Evolutionary conservation across 2,888 invertebrate species (phyloP).

Genomic region (Adelognathus sp.): DNA sequence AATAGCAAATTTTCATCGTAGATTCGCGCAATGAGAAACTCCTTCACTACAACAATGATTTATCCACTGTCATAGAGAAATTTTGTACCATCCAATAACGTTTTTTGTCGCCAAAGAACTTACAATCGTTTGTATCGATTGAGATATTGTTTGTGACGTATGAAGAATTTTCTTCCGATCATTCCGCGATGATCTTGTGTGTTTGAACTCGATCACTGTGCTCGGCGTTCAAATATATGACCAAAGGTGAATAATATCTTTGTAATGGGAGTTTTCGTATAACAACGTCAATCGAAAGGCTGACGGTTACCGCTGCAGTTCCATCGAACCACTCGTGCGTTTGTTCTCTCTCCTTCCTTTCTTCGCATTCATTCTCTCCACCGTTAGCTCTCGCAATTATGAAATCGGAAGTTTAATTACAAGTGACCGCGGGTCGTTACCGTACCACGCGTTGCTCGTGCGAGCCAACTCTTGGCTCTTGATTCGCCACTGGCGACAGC

Average conservation of each 20-base stretch:
- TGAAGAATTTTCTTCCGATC: too few species aligned
- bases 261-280: background rate
- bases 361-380: slow-evolving; percentile 3
- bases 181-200: too few species aligned
- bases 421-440: slow-evolving; percentile 58
- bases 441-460: slow-evolving; percentile 16
- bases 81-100: too few species aligned
- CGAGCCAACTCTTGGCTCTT: slow-evolving; percentile 23
- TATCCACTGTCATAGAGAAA: too few species aligned
- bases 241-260: slow-evolving; percentile 20
- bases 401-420: slow-evolving; percentile 55
- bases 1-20: too few species aligned
- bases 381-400: slow-evolving; percentile 35
- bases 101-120: too few species aligned
- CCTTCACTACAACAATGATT: too few species aligned
- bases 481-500: slow-evolving; percentile 50
- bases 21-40: too few species aligned
- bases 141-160: too few species aligned
- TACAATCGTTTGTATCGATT: too few species aligned
- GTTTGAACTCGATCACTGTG: too few species aligned
- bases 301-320: slow-evolving; percentile 41
- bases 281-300: slow-evolving; percentile 36
- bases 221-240: background rate
- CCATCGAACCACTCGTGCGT: slow-evolving; percentile 29
- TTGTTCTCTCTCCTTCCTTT: slow-evolving; percentile 22